Base-by-base conservation (phyloP, 1,140 invertebrate species). In the Tachypleus tridentatus region DNA sequence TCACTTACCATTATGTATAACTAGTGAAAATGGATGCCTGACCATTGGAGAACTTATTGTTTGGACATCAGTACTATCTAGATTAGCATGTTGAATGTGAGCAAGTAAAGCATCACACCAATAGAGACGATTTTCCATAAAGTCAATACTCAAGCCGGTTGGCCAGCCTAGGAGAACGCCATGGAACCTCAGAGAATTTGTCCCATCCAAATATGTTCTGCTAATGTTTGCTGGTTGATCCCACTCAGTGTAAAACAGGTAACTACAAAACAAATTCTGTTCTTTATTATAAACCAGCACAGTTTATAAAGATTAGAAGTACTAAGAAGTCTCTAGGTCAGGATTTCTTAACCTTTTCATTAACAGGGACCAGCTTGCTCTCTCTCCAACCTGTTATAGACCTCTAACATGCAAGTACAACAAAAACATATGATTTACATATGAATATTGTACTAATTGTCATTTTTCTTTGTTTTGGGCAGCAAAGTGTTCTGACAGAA, bases 51-150 rank as follows among this genome's bases (percentile, higher is more conserved):
- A 92, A 72, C 87, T 93, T 0, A 97, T 88, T 0, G 92, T 93
- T 71, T 86, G 86, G 0, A 98, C 87, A 76, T 98, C 93, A 1
- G 84, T 87, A 4, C 97, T 97, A 75, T 98, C 91, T 5, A 98
- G 79, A 72, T 93, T 89, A 0, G 94, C 88, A 75, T 97, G 93
- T 74, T 97, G 94, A 0, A 99, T 93, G 74, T 96, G 93, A 76
- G 97, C 93, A 0, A 97, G 77, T 0, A 97, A 74, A 10, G 93
- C 93, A 73, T 98, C 95, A 74, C 93, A 96, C 92, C 93, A 96
- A 75, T 96, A 97, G 1, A 97, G 79, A 56, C 91, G 80, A 72
- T 96, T 87, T 48, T 84, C 83, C 48, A 82, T 80, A 72, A 93
- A 95, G 76, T 98, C 94, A 69, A 98, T 91, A 0, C 90, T 89